A percentile compares a stretch with the other conserved stretches of the same genome.
phyloP scores from a whole-genome alignment of 2,113 vertebrate genomes.

The Spermophilus dauricus region DNA sequence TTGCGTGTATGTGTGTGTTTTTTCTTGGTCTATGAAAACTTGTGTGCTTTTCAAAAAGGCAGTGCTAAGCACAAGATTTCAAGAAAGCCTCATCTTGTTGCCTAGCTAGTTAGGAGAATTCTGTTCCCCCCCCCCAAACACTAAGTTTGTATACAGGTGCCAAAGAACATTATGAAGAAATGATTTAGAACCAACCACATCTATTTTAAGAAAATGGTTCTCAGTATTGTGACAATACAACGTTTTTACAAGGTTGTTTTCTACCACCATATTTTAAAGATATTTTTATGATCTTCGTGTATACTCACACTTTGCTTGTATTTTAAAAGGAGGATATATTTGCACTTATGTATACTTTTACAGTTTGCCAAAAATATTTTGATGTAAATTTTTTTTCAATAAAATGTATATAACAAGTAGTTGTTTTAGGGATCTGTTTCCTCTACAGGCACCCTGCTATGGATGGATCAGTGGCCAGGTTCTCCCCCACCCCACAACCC shows the following conservation, averaged over 20 bases:
- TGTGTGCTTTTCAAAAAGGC: conserved; percentile 76
- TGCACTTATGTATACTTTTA: conserved; percentile 97
- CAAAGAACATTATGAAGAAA: conserved; percentile 80
- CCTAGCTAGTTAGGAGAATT: conserved; percentile 38
- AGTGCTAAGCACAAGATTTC: conserved; percentile 73
- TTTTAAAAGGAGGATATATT: conserved; percentile 93
- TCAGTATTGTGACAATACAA: conserved; percentile 86
- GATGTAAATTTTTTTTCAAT: conserved; percentile 95
- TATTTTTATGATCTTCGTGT: conserved; percentile 89
- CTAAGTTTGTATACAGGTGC: conserved; percentile 80
- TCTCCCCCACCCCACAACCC: not conserved
- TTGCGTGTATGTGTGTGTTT: conserved; percentile 43
- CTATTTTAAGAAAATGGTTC: conserved; percentile 81
- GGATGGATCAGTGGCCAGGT: not conserved
- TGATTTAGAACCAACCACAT: conserved; percentile 79
- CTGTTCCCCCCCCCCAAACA: not conserved
- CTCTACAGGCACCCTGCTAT: not conserved
- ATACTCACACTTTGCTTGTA: conserved; percentile 93
- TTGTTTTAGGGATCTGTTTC: not conserved
- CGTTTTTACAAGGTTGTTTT: conserved; percentile 86
- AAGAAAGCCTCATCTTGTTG: conserved; percentile 61
- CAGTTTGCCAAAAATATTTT: conserved; percentile 91
- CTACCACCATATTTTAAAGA: conserved; percentile 89
- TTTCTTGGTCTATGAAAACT: conserved; percentile 17
- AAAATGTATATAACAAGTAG: conserved; percentile 94